phyloP scores from a whole-genome alignment of 2,113 vertebrate species.

The Onychostoma macrolepis region DNA sequence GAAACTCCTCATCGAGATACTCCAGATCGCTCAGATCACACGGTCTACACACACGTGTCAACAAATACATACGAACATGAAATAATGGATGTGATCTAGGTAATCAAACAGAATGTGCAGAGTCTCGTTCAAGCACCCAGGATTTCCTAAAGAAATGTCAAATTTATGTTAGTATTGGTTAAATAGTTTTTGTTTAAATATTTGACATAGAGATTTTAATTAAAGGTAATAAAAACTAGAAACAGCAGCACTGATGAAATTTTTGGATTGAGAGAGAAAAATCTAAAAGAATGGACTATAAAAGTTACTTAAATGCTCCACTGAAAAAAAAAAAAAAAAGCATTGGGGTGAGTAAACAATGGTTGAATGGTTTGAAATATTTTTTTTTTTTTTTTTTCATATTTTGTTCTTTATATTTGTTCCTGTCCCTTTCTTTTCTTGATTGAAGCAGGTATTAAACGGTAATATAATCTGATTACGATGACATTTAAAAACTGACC shows the following conservation, averaged over 20 bases:
- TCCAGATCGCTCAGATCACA: conserved; percentile 98
- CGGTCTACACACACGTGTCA: conserved; percentile 72
- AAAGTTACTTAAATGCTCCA: no score
- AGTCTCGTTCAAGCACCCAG: neutral
- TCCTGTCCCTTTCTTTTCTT: neutral
- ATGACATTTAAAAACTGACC: neutral
- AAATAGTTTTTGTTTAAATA: neutral
- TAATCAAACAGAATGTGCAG: neutral
- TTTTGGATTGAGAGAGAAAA: neutral
- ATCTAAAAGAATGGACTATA: no score
- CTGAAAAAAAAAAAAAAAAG: no score
- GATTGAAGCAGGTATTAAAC: neutral
- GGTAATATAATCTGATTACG: neutral
- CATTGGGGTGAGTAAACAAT: no score
- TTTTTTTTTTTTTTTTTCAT: no score
- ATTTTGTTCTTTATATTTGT: neutral
- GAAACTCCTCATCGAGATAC: conserved; percentile 98
- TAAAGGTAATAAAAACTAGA: neutral
- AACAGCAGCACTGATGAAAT: neutral
- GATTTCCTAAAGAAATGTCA: neutral
- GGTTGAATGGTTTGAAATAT: no score
- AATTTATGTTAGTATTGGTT: neutral
- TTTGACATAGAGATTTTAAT: neutral
- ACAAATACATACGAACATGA: neutral
- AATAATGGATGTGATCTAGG: neutral